Percentiles rank a stretch among this genome's conserved stretches.
phyloP scores from a whole-genome alignment of 2,797 vertebrate genomes.

The Muscicapa striata region DNA sequence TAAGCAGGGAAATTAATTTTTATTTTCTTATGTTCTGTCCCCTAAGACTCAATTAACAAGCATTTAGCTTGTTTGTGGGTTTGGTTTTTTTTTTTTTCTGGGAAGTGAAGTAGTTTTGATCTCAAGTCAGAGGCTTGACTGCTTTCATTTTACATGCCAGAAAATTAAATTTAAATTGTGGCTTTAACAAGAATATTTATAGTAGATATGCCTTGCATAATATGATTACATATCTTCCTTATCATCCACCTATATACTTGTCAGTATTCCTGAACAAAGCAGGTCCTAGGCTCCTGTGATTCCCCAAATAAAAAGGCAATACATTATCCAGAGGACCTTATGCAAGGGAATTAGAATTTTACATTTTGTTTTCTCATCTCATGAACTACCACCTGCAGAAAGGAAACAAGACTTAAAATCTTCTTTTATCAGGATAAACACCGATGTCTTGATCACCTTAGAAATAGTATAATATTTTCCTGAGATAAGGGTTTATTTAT shows the following conservation, averaged over 20 bases:
- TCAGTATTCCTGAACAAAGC: neutral
- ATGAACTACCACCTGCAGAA: neutral
- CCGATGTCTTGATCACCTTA: neutral
- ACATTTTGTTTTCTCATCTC: neutral
- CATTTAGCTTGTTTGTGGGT: neutral
- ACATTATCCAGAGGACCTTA: neutral
- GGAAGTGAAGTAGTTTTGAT: neutral
- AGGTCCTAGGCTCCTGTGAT: neutral
- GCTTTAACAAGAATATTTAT: neutral
- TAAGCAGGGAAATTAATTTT: neutral
- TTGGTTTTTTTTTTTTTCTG: neutral
- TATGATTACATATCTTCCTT: neutral
- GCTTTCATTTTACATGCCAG: neutral
- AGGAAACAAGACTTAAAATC: neutral
- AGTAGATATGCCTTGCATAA: neutral
- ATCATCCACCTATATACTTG: neutral
- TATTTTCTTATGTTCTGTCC: neutral
- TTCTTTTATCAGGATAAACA: neutral
- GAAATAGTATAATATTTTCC: neutral
- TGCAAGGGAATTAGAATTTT: neutral
- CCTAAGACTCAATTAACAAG: neutral
- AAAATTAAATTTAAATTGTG: neutral
- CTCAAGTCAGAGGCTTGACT: neutral
- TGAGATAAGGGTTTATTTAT: neutral
- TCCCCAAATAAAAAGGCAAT: neutral